phyloP scores from a whole-genome alignment of 2,797 vertebrate species.

The Loris lydekkerianus region DNA sequence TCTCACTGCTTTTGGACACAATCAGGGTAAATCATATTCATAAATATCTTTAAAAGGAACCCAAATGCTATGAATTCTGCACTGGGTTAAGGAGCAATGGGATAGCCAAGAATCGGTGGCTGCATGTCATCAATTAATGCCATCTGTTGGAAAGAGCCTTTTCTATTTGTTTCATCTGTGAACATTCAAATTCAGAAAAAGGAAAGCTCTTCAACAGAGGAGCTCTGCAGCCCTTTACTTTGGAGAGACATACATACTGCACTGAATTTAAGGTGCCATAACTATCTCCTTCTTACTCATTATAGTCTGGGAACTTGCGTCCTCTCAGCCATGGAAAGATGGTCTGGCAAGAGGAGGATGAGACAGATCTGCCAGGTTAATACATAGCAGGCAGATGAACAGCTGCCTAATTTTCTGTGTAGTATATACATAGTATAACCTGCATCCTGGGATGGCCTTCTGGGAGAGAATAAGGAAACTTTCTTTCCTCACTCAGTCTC shows the following conservation, averaged over 20 bases:
- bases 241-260: not conserved
- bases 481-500: not conserved
- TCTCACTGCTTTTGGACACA: conserved; percentile 9
- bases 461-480: not conserved
- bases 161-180: not conserved
- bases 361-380: not conserved
- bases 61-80: not conserved
- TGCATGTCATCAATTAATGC: conserved; percentile 10
- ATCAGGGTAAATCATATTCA: conserved; percentile 15
- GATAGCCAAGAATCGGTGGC: not conserved
- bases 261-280: not conserved
- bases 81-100: not conserved
- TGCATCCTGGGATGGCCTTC: not conserved
- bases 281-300: not conserved
- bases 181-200: not conserved
- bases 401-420: not conserved
- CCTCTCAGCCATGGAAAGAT: not conserved
- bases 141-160: conserved; percentile 15
- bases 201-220: not conserved
- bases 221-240: not conserved
- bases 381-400: not conserved
- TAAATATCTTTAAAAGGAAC: not conserved
- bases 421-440: not conserved
- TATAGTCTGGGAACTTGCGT: not conserved
- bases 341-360: not conserved